These are phyloP conservation scores for Brachirus orientalis DNA, from an alignment of 2,113 vertebrate genomes.

Conservation along the genomic window DNA sequence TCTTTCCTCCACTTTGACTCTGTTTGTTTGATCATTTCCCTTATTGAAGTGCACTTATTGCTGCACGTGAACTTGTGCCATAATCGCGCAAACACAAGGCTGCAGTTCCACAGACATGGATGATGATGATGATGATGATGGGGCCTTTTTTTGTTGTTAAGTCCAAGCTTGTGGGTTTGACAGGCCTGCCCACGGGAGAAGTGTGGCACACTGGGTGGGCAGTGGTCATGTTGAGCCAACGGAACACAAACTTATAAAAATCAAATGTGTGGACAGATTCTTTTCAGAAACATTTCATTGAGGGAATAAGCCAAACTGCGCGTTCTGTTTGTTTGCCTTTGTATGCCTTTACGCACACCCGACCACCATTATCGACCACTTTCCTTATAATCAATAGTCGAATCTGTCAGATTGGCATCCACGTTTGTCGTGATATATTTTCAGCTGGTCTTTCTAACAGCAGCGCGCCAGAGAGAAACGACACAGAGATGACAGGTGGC, in stretches of 20 bases:
- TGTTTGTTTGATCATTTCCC: neutral
- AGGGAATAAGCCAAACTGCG: too few species aligned
- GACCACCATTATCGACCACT: constrained; percentile 32
- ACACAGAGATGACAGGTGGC: constrained; percentile 68
- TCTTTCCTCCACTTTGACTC: constrained; percentile 38
- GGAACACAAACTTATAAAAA: constrained; percentile 10
- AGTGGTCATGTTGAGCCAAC: constrained; percentile 49
- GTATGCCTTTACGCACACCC: constrained; percentile 7
- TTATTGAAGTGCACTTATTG: too few species aligned
- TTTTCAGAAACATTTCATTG: too few species aligned
- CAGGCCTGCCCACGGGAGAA: constrained; percentile 25
- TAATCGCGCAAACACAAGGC: constrained; percentile 39
- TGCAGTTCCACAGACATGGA: constrained; percentile 36
- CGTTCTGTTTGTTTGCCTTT: too few species aligned
- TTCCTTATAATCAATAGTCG: constrained; percentile 41
- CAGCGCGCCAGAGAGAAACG: neutral
- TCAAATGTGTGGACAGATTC: neutral
- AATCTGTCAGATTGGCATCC: constrained; percentile 50
- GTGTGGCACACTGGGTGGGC: constrained; percentile 48
- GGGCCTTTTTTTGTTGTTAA: constrained; percentile 22
- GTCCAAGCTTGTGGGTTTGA: constrained; percentile 59
- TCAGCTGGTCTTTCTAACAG: constrained; percentile 15
- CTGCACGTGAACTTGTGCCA: constrained; percentile 22
- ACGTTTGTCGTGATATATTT: neutral
- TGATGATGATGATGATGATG: constrained; percentile 1